A percentile compares a stretch with the other conserved stretches of the same genome.
phyloP scores from a whole-genome alignment of 2,113 vertebrate genomes.

The Galemys pyrenaicus region DNA sequence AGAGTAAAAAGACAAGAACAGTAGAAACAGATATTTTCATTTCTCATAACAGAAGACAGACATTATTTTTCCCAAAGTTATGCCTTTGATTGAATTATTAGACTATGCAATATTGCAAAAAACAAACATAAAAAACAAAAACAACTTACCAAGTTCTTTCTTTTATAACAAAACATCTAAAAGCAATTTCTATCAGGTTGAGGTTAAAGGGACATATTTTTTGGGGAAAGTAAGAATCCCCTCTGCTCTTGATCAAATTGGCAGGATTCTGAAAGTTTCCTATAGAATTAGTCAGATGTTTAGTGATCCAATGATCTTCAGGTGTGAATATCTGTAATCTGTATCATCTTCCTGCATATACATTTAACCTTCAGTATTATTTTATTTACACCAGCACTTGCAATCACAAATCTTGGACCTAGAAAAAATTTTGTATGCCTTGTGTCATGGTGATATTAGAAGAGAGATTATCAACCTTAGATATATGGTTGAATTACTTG shows the following conservation, averaged over 20 bases:
- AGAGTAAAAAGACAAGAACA: not conserved
- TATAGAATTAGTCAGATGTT: slow-evolving; percentile 46
- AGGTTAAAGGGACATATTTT: slow-evolving; percentile 50
- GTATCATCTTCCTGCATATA: slow-evolving; percentile 39
- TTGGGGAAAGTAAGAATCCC: not conserved
- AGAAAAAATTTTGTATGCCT: not conserved
- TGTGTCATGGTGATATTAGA: not conserved
- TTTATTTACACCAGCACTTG: not conserved
- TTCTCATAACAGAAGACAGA: not conserved
- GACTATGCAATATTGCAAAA: slow-evolving; percentile 3
- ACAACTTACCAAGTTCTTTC: not conserved
- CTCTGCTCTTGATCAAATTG: not conserved
- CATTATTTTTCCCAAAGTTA: not conserved
- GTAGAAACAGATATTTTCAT: not conserved
- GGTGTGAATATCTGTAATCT: slow-evolving; percentile 49
- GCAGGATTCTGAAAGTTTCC: slow-evolving; percentile 43
- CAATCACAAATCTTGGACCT: slow-evolving; percentile 10
- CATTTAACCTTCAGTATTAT: not conserved
- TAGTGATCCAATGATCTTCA: slow-evolving; percentile 36
- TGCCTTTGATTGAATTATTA: not conserved
- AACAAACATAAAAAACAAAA: not conserved
- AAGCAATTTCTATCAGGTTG: slow-evolving; percentile 45
- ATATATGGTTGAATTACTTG: not conserved
- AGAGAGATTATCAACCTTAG: not conserved
- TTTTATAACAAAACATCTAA: slow-evolving; percentile 50